Evolutionary conservation across 1,140 invertebrate species (phyloP), one percentile per base, ranked within the genome.

Genomic region (Apis florea): DNA sequence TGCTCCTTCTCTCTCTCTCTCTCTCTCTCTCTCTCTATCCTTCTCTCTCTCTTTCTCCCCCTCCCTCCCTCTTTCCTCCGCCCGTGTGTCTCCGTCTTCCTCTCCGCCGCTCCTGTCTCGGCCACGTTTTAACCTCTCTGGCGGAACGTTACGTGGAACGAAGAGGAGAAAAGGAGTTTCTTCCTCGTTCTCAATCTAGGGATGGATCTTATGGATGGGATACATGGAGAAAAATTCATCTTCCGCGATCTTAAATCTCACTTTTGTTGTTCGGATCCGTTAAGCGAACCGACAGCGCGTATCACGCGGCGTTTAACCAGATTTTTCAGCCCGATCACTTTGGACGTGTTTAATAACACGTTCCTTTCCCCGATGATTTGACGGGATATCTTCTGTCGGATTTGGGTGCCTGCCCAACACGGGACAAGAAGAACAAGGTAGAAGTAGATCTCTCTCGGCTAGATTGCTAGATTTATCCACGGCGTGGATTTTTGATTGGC

Each of bases 271-370:
- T n/a, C 31, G 31, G 31, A 40, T 40, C 47, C n/a, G 49, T 72
- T 17, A 21, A 49, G 40, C n/a, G 51, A 51, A 74, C 70, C n/a
- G 70, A 74, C 78, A 49, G 70, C 40, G 21, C 70, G n/a, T 64
- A 31, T 31, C 31, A 53, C 12, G 47, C 15, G n/a, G 21, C 17
- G 0, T 66, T 66, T 74, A 56, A 80, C 74, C n/a, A 51, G 78
- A 80, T 80, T 74, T 58, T 70, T 74, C 78, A 17, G 40, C n/a
- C 53, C 17, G 24, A 17, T 56, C 13, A 19, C 13, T 10, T 63
- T 26, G 26, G 26, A 63, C 26, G 59, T 56, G 70, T 74, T 80
- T 73, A 79, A 79, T 54, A 79, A 73, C 77, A 72, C 51, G 58
- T 64, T 72, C 47, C 24, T 61, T 24, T 26, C 19, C 26, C 11